phyloP scores from a whole-genome alignment of 2,888 invertebrate species.

The Micropterix aruncella region DNA sequence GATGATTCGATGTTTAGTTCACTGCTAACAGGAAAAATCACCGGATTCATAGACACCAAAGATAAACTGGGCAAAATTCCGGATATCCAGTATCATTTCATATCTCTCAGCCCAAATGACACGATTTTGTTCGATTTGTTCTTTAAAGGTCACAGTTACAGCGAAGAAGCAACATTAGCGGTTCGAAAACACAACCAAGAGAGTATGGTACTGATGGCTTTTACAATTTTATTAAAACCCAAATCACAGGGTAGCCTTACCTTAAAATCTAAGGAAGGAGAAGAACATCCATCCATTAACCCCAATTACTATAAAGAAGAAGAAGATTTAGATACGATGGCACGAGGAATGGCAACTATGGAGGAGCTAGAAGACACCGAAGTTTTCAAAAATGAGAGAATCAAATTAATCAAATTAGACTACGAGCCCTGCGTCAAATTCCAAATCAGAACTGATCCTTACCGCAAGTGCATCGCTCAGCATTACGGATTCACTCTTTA shows the following conservation, averaged over 20 bases:
- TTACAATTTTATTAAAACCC: conserved; percentile 48
- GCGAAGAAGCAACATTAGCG: conserved; percentile 17
- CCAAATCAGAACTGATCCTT: conserved; percentile 17
- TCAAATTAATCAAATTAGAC: conserved; percentile 21
- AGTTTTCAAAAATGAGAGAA: conserved; percentile 18
- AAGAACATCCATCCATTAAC: conserved; percentile 47
- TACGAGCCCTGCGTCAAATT: conserved; percentile 20
- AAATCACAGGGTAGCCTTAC: conserved; percentile 51
- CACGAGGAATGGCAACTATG: conserved; percentile 18
- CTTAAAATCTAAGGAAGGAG: conserved; percentile 49
- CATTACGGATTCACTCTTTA: conserved; percentile 38
- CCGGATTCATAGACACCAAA: conserved; percentile 20
- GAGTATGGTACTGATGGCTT: conserved; percentile 25
- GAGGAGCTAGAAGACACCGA: conserved; percentile 19
- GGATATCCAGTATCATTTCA: conserved; percentile 22
- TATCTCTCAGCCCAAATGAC: conserved; percentile 19
- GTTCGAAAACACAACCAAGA: conserved; percentile 19
- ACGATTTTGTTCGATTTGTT: conserved; percentile 17
- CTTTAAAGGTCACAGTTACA: conserved; percentile 18
- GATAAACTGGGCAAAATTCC: conserved; percentile 20
- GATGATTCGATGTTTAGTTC: background rate
- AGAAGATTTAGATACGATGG: conserved; percentile 30
- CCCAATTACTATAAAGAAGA: conserved; percentile 46
- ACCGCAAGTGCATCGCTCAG: conserved; percentile 20
- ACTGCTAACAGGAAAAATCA: background rate